Evolutionary conservation across 2,797 vertebrate genomes (phyloP).

Genomic region (Argyrosomus regius): DNA sequence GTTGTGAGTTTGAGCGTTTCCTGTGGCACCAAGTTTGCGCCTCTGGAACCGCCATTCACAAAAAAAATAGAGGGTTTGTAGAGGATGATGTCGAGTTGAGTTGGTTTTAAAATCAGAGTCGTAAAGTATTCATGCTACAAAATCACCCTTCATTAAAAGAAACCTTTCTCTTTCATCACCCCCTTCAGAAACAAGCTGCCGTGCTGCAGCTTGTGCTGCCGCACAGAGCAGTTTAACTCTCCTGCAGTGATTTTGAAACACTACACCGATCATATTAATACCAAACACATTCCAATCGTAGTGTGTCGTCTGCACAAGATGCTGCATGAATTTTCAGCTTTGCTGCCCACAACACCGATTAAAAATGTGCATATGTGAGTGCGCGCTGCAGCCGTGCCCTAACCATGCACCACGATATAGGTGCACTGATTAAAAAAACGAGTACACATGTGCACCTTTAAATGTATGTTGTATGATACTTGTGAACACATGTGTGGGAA

Average conservation of each 20-base stretch:
- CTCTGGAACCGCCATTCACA: neutral
- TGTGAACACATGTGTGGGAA: neutral
- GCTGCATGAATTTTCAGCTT: slow-evolving; percentile 4
- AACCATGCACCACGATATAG: neutral
- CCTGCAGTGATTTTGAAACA: slow-evolving; percentile 10
- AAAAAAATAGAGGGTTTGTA: neutral
- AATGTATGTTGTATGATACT: neutral
- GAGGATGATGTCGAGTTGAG: neutral
- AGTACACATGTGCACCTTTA: neutral
- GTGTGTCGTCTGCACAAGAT: neutral
- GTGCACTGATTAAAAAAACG: neutral
- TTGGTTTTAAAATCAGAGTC: neutral
- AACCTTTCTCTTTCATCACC: neutral
- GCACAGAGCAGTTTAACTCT: neutral
- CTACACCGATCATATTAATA: neutral
- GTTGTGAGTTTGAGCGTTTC: neutral
- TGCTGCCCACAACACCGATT: slow-evolving; percentile 7
- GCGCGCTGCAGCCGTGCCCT: neutral
- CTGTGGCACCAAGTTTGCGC: slow-evolving; percentile 9
- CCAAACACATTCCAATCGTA: neutral
- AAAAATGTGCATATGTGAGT: slow-evolving; percentile 13
- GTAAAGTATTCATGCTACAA: neutral
- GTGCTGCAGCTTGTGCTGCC: neutral
- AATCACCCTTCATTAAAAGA: neutral
- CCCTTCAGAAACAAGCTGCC: neutral